Base-by-base conservation (phyloP, 2,888 invertebrate genomes). In the Eumerus sabulonum region DNA sequence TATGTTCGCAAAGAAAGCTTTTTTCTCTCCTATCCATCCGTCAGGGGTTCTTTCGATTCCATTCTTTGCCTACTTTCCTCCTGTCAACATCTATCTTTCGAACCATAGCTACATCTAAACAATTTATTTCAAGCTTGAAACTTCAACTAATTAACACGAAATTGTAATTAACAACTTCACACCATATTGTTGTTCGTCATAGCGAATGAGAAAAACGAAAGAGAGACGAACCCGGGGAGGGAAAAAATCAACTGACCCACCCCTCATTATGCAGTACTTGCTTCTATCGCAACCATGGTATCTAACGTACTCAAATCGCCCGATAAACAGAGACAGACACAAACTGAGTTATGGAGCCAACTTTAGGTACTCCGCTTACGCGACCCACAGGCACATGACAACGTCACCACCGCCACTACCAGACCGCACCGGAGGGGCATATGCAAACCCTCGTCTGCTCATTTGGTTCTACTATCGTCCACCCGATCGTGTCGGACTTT, bases 111-210 rank as follows among this genome's bases (percentile, higher is more conserved):
- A 54, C 50, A 45, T 57, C 67, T 57, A 57, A 63, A 59, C 62
- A 77, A 77, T 73, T 77, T 77, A 77, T 73, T 73, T 77, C 72
- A 63, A 57, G 60, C 51, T 48, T 57, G 27, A 47, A 35, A 68
- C 63, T 68, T 18, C 68, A 38, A 40, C 64, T 79, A 79, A 79
- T 79, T 79, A 79, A 74, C 74, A 63, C 68, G 64, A 74, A 74
- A 74, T 74, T 74, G 64, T 79, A 79, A 79, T 79, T 79, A 79
- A 79, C 79, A 79, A 70, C 79, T 79, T 79, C 79, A 79, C 79
- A 79, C 79, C 79, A 64, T 73, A 73, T 44, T 79, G 77, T 68
- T 40, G 3, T 16, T 17, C 42, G 0, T 16, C 36, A 18, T 38
- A 56, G 19, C 44, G n/a, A n/a, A 40, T 38, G 27, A 35, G 48